Conservation (phyloP, 2,888 invertebrate species). For the Harpalus rufipes region DNA sequence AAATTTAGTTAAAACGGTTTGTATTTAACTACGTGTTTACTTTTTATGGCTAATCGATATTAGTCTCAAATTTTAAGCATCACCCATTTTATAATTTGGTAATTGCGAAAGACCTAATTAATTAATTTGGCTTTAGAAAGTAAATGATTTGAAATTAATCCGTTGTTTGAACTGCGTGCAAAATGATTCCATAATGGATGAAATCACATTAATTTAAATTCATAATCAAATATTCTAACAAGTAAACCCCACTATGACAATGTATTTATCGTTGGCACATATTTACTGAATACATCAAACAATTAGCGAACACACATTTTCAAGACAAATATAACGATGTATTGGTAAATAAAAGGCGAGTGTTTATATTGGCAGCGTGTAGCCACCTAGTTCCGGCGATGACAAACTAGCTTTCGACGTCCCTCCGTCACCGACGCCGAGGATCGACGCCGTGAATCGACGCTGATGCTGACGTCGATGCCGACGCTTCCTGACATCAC, state of each 20-base stretch:
- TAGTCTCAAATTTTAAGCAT: too few relatives aligned
- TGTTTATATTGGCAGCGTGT: background rate
- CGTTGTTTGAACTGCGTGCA: background rate
- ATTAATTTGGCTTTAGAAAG: background rate
- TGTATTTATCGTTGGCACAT: slow-evolving; percentile 6
- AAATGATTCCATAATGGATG: slow-evolving; percentile 3
- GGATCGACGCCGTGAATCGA: background rate
- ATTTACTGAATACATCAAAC: slow-evolving; percentile 28
- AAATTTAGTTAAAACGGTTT: too few relatives aligned
- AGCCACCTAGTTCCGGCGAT: slow-evolving; percentile 23
- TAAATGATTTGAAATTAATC: background rate
- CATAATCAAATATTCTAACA: slow-evolving; percentile 20
- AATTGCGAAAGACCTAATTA: too few relatives aligned
- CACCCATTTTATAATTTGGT: too few relatives aligned
- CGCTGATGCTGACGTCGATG: background rate
- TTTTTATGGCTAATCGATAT: too few relatives aligned
- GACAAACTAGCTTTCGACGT: slow-evolving; percentile 43
- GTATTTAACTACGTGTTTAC: too few relatives aligned
- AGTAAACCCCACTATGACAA: slow-evolving; percentile 33
- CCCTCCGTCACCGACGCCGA: background rate
- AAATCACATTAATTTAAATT: background rate
- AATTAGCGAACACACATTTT: slow-evolving; percentile 26
- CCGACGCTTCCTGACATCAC: slow-evolving; percentile 41
- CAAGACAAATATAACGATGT: slow-evolving; percentile 13
- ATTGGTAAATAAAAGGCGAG: slow-evolving; percentile 11